Conservation (phyloP, 2,888 invertebrate species). For the Galeruca laticollis region DNA sequence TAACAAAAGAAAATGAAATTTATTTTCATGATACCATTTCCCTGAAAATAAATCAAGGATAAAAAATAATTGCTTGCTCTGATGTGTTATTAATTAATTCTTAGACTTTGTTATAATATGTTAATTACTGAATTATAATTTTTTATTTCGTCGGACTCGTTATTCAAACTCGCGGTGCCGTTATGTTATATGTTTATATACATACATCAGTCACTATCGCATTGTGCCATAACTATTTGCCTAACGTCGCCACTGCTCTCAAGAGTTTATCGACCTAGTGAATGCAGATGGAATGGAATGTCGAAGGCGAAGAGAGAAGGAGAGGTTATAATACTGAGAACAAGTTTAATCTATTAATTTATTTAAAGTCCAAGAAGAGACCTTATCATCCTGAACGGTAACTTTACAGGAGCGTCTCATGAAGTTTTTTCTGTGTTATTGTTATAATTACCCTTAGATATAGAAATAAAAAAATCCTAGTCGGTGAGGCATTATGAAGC, state of each 20-base stretch:
- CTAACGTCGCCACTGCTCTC: background rate
- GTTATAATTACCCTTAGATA: background rate
- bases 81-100: no score
- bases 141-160: no score
- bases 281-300: conserved; percentile 36
- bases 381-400: background rate
- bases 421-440: background rate
- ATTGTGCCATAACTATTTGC: background rate
- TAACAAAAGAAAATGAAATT: no score
- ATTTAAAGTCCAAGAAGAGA: conserved; percentile 25
- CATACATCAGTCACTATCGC: background rate
- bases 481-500: no score
- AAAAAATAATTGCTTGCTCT: no score
- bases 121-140: no score
- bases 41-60: no score
- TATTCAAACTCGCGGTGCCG: no score
- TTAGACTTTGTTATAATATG: no score
- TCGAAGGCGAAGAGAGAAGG: conserved; percentile 15
- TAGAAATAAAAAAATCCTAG: no score
- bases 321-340: conserved; percentile 30
- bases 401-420: background rate
- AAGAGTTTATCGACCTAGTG: conserved; percentile 26
- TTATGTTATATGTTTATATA: background rate
- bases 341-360: conserved; percentile 32
- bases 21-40: no score